These are phyloP conservation scores for Phrixothrix hirtus DNA, from an alignment of 2,888 invertebrate genomes.

Conservation along the genomic window DNA sequence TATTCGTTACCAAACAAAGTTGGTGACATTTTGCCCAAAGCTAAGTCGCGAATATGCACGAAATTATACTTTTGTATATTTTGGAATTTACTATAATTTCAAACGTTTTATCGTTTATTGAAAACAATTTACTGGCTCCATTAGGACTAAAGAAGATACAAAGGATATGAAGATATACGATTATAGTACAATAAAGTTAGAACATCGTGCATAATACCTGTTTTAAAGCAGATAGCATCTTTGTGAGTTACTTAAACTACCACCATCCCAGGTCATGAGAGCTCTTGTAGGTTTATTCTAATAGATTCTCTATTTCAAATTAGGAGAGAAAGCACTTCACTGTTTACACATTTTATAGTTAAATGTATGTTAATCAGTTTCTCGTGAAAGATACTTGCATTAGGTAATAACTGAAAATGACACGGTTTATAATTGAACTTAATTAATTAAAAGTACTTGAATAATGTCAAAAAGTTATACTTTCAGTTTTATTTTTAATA, in stretches of 20 bases:
- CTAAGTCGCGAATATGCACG: neutral
- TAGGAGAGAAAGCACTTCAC: constrained; percentile 33
- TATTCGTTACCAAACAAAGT: neutral
- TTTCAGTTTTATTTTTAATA: no score
- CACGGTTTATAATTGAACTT: no score
- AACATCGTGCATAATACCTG: constrained; percentile 37
- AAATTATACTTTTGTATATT: neutral
- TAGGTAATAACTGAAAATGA: no score
- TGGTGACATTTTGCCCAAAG: neutral
- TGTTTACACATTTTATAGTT: constrained; percentile 12
- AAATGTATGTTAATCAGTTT: constrained; percentile 19
- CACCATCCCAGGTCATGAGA: constrained; percentile 40
- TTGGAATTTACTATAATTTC: neutral
- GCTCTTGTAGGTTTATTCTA: constrained; percentile 38
- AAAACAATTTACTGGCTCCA: neutral
- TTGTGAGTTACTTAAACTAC: constrained; percentile 41
- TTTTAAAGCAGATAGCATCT: constrained; percentile 37
- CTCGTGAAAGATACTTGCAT: neutral
- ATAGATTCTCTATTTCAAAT: constrained; percentile 37
- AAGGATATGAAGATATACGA: constrained; percentile 40
- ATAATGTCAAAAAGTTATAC: no score
- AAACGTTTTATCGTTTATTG: neutral
- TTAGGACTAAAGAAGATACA: constrained; percentile 17
- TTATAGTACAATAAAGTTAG: constrained; percentile 40
- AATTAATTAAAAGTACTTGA: no score